Base-by-base conservation (phyloP, 2,888 invertebrate species). In the Sepiola atlantica region DNA sequence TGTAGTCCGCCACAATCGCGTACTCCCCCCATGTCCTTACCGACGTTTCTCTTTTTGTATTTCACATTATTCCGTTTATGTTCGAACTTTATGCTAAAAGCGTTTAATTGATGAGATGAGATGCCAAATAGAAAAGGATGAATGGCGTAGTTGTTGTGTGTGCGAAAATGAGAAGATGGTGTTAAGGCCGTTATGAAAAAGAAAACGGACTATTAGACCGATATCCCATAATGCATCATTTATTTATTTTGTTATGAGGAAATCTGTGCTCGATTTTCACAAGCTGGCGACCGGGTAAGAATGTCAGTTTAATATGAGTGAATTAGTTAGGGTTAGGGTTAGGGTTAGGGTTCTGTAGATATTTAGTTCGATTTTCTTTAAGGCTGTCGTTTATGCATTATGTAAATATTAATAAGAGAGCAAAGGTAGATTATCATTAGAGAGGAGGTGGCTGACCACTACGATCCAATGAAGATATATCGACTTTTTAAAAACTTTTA, bases 261-360 rank as follows among this genome's bases (percentile, higher is more conserved):
- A 77, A 77, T 77, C 77, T 77, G 77, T 77, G 77, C 77, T n/a
- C 77, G n/a, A 77, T 77, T 77, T 77, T 77, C 77, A 77, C 77
- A 77, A 77, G 77, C 77, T 77, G n/a, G n/a, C 14, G 24, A n/a
- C n/a, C 14, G n/a, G 77, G n/a, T 32, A 18, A 77, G 3, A n/a
- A 77, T 32, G n/a, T 14, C 16, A 14, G 16, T 77, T 77, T 77
- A 77, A 77, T 28, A 28, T n/a, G 77, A 14, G 77, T 77, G n/a
- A n/a, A 8, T 8, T n/a, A n/a, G 45, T 45, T 45, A 45, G 45
- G 45, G 45, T 45, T 45, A 45, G 45, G 45, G 45, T 45, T 45
- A 45, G 45, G 45, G 45, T 45, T 45, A 45, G 45, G 45, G 2
- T 45, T 45, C 45, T 45, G 45, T 45, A 45, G 45, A 45, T 2